These are phyloP conservation scores for Doris montereyensis DNA, from an alignment of 2,888 invertebrate genomes.

Conservation along the genomic window DNA sequence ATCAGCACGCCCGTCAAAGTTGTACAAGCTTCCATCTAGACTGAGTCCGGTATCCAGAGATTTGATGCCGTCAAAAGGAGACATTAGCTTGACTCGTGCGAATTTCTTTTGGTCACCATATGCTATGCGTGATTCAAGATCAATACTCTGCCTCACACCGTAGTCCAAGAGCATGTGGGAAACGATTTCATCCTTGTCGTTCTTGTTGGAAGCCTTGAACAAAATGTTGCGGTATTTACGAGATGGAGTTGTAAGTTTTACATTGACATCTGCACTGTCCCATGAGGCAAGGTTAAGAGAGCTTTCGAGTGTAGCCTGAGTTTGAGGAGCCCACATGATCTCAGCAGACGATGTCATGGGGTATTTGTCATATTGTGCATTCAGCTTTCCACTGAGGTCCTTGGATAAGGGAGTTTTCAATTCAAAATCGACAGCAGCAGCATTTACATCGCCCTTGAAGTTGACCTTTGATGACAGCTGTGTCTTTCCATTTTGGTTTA, in stretches of 20 bases:
- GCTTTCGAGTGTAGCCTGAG: constrained; percentile 47
- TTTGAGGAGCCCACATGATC: constrained; percentile 39
- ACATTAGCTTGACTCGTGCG: constrained; percentile 34
- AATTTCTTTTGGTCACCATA: constrained; percentile 14
- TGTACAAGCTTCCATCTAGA: constrained; percentile 10
- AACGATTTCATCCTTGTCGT: constrained; percentile 37
- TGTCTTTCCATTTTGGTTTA: constrained; percentile 42
- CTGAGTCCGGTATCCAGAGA: constrained; percentile 38
- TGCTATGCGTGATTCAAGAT: constrained; percentile 12
- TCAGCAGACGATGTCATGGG: constrained; percentile 48
- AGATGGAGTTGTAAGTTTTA: constrained; percentile 43
- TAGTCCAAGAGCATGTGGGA: constrained; percentile 38
- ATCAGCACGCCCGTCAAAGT: constrained; percentile 44
- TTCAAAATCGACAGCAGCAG: constrained; percentile 43
- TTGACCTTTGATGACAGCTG: constrained; percentile 43
- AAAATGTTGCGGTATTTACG: constrained; percentile 20
- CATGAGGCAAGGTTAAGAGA: constrained; percentile 36
- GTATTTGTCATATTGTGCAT: constrained; percentile 40
- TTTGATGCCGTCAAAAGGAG: constrained; percentile 34
- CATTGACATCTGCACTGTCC: constrained; percentile 37
- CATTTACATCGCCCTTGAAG: constrained; percentile 42
- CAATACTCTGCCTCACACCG: constrained; percentile 34
- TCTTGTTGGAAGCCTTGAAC: constrained; percentile 39
- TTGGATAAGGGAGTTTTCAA: constrained; percentile 47
- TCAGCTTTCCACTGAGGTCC: constrained; percentile 45